A percentile compares a stretch with the other conserved stretches of the same genome.
Conservation (phyloP, 2,888 invertebrate species). For the Cactoblastis cactorum region DNA sequence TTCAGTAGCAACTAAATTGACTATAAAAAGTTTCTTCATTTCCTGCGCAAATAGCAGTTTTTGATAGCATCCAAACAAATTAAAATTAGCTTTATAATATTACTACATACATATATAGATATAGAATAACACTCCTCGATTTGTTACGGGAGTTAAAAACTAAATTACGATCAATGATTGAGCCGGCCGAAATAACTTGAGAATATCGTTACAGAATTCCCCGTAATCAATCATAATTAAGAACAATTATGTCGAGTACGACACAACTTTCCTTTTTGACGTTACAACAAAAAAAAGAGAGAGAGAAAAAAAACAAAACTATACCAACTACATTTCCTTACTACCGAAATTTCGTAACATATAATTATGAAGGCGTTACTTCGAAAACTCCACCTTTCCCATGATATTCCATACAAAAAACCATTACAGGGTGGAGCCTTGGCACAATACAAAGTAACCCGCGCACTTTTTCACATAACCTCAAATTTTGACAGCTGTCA, state of each 20-base stretch:
- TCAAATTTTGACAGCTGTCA: constrained; percentile 10
- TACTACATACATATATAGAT: too few species aligned
- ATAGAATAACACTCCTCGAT: too few species aligned
- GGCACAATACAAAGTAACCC: background rate
- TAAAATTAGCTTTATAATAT: too few species aligned
- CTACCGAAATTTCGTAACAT: constrained; percentile 7
- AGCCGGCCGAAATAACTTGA: background rate
- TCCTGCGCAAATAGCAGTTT: too few species aligned
- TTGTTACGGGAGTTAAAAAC: too few species aligned
- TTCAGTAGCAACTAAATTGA: too few species aligned
- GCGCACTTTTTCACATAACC: constrained; percentile 5
- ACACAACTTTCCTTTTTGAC: background rate
- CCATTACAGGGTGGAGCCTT: constrained; percentile 6
- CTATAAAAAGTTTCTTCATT: too few species aligned
- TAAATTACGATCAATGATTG: background rate
- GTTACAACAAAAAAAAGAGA: too few species aligned
- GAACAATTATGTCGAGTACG: background rate
- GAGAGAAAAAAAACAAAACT: background rate
- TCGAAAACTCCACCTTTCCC: constrained; percentile 18
- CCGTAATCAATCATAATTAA: constrained; percentile 3
- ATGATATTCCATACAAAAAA: constrained; percentile 15
- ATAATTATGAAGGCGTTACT: constrained; percentile 18
- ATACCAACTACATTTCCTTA: constrained; percentile 2
- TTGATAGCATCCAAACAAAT: too few species aligned
- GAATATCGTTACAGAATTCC: background rate